phyloP scores from a whole-genome alignment of 2,797 vertebrate species.

The Anisognathus igniventris region DNA sequence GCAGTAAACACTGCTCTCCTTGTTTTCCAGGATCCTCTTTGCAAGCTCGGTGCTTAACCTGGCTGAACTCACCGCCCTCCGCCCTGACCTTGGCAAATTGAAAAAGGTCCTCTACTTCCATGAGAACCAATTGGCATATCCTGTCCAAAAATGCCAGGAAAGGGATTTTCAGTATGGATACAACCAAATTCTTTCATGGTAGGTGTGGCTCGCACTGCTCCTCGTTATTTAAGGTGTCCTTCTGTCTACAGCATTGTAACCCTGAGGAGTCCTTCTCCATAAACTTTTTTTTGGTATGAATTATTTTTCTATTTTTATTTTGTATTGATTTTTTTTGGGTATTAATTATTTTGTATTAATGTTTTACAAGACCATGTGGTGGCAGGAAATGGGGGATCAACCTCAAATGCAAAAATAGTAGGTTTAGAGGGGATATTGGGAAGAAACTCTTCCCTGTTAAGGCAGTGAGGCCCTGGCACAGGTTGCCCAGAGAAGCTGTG shows the following conservation, averaged over 20 bases:
- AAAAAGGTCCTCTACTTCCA: conserved; percentile 97
- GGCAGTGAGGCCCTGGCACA: neutral
- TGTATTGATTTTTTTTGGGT: too few relatives aligned
- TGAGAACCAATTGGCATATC: conserved; percentile 94
- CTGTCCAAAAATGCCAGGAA: conserved; percentile 86
- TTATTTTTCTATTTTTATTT: neutral
- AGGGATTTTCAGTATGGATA: conserved; percentile 96
- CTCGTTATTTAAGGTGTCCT: neutral
- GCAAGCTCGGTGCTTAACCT: conserved; percentile 91
- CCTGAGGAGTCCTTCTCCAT: neutral
- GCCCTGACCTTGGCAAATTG: conserved; percentile 88
- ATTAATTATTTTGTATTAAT: neutral
- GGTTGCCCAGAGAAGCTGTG: neutral
- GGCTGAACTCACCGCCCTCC: conserved; percentile 85
- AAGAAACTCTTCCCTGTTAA: neutral
- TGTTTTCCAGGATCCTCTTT: conserved; percentile 82
- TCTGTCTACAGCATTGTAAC: neutral
- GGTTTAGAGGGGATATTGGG: neutral
- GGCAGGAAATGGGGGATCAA: too few relatives aligned
- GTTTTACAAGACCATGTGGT: neutral
- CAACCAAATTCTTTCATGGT: conserved; percentile 97
- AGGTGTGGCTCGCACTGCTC: conserved; percentile 40
- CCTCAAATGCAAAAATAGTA: neutral
- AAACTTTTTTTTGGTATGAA: too few relatives aligned
- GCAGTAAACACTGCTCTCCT: conserved; percentile 78